A percentile compares a stretch with the other conserved stretches of the same genome.
Evolutionary conservation across 2,888 invertebrate genomes (phyloP).

Genomic region (Harpagoxenus sublaevis): DNA sequence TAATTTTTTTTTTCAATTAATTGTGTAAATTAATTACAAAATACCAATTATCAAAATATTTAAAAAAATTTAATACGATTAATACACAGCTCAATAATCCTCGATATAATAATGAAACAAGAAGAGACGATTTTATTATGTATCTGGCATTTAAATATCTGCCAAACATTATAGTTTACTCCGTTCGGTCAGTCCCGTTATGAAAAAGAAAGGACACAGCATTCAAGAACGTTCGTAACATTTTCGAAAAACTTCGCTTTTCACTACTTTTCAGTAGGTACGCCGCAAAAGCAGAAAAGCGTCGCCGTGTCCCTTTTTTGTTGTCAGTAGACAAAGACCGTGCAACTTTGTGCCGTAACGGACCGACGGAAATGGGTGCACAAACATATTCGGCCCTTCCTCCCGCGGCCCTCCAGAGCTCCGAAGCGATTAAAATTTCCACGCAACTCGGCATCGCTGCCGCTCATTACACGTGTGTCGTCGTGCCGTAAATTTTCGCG

Average conservation of each 20-base stretch:
- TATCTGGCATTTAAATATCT: background rate
- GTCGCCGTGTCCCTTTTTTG: background rate
- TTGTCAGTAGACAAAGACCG: slow-evolving; percentile 31
- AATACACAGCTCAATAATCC: background rate
- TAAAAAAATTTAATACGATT: background rate
- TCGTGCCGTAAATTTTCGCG: slow-evolving; percentile 24
- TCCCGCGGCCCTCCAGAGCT: background rate
- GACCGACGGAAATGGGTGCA: background rate
- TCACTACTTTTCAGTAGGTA: no score
- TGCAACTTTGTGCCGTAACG: background rate
- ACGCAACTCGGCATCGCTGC: background rate
- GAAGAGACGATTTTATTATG: background rate
- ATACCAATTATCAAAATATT: background rate
- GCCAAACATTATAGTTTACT: background rate
- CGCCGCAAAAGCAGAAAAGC: background rate
- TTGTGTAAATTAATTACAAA: background rate
- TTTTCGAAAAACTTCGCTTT: background rate
- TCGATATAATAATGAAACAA: background rate
- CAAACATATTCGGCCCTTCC: background rate
- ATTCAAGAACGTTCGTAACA: background rate
- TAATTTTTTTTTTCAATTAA: background rate
- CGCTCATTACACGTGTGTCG: background rate
- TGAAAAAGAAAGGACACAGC: background rate
- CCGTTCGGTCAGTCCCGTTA: background rate
- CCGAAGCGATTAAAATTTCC: slow-evolving; percentile 2